Conservation (phyloP, 2,888 invertebrate species). For the Sarcophaga carnaria region DNA sequence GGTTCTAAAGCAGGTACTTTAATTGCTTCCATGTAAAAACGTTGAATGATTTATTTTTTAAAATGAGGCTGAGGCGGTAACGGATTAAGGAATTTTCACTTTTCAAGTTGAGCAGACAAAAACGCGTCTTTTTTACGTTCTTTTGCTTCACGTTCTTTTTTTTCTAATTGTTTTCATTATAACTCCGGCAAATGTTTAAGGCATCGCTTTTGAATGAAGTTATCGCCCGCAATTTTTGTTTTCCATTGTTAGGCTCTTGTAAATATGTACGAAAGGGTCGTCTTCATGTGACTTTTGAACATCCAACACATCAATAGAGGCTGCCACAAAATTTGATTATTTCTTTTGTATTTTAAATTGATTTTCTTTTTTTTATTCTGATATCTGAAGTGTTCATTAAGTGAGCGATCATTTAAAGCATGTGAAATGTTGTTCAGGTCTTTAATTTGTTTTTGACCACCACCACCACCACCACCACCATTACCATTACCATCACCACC, state of each 20-base stretch:
- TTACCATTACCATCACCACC: conserved; percentile 31
- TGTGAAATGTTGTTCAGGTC: conserved; percentile 27
- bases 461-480: conserved; percentile 34
- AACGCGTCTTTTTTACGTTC: neutral
- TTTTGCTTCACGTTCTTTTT: neutral
- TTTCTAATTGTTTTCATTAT: conserved; percentile 45
- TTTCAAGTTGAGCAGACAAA: neutral
- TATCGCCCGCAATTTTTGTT: conserved; percentile 58
- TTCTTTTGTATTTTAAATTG: neutral
- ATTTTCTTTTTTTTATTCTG: neutral
- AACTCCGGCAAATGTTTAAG: conserved; percentile 57
- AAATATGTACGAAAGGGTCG: conserved; percentile 18
- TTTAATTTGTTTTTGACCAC: conserved; percentile 56
- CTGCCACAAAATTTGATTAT: conserved; percentile 26
- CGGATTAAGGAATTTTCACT: conserved; percentile 50
- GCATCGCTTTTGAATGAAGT: conserved; percentile 51
- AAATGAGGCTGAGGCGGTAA: conserved; percentile 56
- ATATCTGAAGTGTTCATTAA: conserved; percentile 56
- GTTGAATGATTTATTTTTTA: neutral
- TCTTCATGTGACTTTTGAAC: conserved; percentile 49
- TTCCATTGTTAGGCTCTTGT: neutral
- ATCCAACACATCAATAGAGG: conserved; percentile 40
- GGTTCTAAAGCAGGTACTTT: conserved; percentile 60
- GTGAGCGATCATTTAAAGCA: conserved; percentile 2
- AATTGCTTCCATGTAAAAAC: conserved; percentile 40